Base-by-base conservation (phyloP, 1,140 invertebrate genomes). In the Halyomorpha halys region DNA sequence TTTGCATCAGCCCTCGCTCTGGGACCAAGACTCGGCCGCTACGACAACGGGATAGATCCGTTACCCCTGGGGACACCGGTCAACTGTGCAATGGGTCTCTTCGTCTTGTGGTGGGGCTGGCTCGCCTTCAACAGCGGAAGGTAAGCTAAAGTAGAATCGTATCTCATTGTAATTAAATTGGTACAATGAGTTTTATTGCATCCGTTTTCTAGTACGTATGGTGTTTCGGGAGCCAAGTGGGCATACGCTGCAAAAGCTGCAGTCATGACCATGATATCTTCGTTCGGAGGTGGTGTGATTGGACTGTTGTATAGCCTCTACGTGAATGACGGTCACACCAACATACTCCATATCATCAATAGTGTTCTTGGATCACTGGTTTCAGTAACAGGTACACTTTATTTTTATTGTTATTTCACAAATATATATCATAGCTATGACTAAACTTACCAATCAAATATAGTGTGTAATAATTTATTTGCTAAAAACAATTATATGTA, bases 71-170 rank as follows among this genome's bases (percentile, higher is more conserved):
- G 91, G 0, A 89, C 86, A 71, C 91, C 93, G 0, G 91, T 93
- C 0, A 95, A 94, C 71, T 89, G 91, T 9, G 84, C 93, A 27
- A 85, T 96, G 80, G 94, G 93, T 0, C 81, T 93, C 0, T 95
- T 95, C 72, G 92, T 96, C 27, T 76, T 96, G 5, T 97, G 93
- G 92, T 95, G 91, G 89, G 91, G 91, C 0, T 95, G 92, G 91
- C 75, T 94, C 45, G 91, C 90, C 3, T 96, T 95, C 71, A 96
- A 96, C 74, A 93, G 90, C 59, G 91, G 91, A 47, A 76, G 74
- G 75, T 76, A 66, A 67, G 13, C 16, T 19, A 16, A 5, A 6
- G 5, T 19, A 21, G n/a, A 8, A 49, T 8, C 47, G 2, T 13
- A 49, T 1, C 14, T 8, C 13, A 39, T 39, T 13, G 1, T 11